Evolutionary conservation across 2,113 vertebrate species (phyloP), one percentile per base, ranked within the genome.

Genomic region (Triplophysa siluroides): DNA sequence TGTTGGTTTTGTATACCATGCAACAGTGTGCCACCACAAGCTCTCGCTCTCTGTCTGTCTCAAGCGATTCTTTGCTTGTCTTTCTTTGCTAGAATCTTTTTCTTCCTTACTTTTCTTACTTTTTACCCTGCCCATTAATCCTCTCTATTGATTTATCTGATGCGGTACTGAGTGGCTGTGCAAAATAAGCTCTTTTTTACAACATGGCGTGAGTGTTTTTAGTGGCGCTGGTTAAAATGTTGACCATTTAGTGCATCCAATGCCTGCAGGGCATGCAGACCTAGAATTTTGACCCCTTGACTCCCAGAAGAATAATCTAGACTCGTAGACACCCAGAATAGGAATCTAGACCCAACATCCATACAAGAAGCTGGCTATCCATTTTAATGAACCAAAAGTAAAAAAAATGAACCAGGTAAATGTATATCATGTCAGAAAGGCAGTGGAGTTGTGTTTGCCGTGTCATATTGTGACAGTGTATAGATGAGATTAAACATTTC

Each of bases 1-100:
- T 60, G 70, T 82, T 81, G 72, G 61, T 78, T 50, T 76, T 58
- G 72, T 43, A 6, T 54, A 76, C 78, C n/a, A 83, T 76, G 81
- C 81, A 54, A 64, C 63, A 81, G 74, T 81, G 67, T 65, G 47
- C 58, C 58, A 41, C 47, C 45, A 26, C 58, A 26, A 26, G 41
- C 12, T 52, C 29, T 29, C 8, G 2, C 70, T 45, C 19, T 26
- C 41, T 71, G 69, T 10, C 68, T 69, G 65, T 70, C 68, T 64
- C 4, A 21, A 24, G 1, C 52, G 19, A 41, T 21, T 79, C 78
- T 73, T 62, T 56, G 3, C 58, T 13, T 13, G 12, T 80, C 45
- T 16, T 66, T 45, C 58, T 75, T 5, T 56, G 6, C 3, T 29
- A 8, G 41, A 24, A 54, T 62, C 38, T 19, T 80, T 38, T 56